phyloP scores from a whole-genome alignment of 2,888 invertebrate species.

The Tachina lurida region DNA sequence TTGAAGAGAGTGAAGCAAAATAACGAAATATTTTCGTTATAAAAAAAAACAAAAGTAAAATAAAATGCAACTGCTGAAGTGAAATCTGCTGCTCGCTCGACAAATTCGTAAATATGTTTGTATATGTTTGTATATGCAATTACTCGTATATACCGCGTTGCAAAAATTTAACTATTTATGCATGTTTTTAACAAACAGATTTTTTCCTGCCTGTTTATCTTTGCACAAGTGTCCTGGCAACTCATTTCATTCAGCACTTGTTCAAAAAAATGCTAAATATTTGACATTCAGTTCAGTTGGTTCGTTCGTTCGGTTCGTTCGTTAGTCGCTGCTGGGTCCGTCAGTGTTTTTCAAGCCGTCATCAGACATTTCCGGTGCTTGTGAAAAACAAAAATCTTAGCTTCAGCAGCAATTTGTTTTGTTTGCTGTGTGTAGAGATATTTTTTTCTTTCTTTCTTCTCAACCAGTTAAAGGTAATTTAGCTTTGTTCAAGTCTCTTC shows the following conservation, averaged over 20 bases:
- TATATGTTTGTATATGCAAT: too few relatives aligned
- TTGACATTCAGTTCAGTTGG: constrained; percentile 29
- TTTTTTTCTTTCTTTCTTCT: not conserved
- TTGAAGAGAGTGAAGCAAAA: constrained; percentile 20
- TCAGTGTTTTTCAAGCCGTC: constrained; percentile 50
- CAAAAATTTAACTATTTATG: not conserved
- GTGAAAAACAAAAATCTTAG: constrained; percentile 40
- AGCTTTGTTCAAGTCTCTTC: constrained; percentile 46
- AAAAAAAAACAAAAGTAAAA: not conserved
- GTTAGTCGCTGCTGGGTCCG: constrained; percentile 6
- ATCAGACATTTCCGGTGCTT: constrained; percentile 67
- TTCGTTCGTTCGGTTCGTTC: not conserved
- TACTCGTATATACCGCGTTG: not conserved
- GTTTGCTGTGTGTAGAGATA: constrained; percentile 16
- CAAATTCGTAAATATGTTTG: not conserved
- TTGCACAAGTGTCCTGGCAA: constrained; percentile 8
- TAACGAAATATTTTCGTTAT: constrained; percentile 24
- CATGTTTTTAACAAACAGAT: constrained; percentile 10
- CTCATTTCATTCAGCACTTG: constrained; percentile 22
- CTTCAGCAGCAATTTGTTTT: constrained; percentile 39
- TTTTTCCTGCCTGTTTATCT: constrained; percentile 9
- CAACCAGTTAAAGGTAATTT: constrained; percentile 60
- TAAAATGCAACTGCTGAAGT: constrained; percentile 30
- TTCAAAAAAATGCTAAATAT: constrained; percentile 47
- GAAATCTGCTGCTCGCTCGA: constrained; percentile 1